Conservation (phyloP, 2,888 invertebrate genomes). For the Hemithea aestivaria region DNA sequence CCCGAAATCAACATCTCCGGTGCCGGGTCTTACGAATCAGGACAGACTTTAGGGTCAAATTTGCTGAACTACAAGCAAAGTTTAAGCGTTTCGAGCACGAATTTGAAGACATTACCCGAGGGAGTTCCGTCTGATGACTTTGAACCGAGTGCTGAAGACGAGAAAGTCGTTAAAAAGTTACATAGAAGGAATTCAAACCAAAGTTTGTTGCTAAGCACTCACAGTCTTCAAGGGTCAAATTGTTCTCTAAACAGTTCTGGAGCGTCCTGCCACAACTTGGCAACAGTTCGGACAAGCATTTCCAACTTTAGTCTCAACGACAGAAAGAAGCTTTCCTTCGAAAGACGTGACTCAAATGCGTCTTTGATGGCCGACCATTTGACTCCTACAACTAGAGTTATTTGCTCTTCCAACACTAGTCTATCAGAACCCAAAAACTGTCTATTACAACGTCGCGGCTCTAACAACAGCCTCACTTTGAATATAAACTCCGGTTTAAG, state of each 20-base stretch:
- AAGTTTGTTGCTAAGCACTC: constrained; percentile 78
- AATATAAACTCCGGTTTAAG: constrained; percentile 81
- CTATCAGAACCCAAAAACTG: constrained; percentile 79
- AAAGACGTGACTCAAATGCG: constrained; percentile 92
- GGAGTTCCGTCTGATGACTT: constrained; percentile 84
- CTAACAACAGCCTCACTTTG: constrained; percentile 91
- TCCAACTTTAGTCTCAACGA: constrained; percentile 71
- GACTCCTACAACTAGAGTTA: constrained; percentile 59
- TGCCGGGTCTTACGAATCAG: constrained; percentile 49
- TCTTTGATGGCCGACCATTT: constrained; percentile 83
- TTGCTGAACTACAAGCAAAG: constrained; percentile 81
- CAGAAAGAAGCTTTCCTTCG: constrained; percentile 83
- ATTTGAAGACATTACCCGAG: constrained; percentile 85
- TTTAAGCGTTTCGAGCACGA: constrained; percentile 83
- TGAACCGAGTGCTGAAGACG: constrained; percentile 64
- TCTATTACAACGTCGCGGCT: constrained; percentile 87
- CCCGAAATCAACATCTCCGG: constrained; percentile 62
- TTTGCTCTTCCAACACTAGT: constrained; percentile 74
- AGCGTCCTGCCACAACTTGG: constrained; percentile 64
- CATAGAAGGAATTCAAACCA: constrained; percentile 81
- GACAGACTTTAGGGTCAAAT: constrained; percentile 72
- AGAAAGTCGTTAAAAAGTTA: constrained; percentile 67
- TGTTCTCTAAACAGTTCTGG: constrained; percentile 68
- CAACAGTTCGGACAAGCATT: constrained; percentile 65
- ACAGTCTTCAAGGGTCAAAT: constrained; percentile 76